Evolutionary conservation across 2,113 vertebrate genomes (phyloP).

Genomic region (Fregetta grallaria): DNA sequence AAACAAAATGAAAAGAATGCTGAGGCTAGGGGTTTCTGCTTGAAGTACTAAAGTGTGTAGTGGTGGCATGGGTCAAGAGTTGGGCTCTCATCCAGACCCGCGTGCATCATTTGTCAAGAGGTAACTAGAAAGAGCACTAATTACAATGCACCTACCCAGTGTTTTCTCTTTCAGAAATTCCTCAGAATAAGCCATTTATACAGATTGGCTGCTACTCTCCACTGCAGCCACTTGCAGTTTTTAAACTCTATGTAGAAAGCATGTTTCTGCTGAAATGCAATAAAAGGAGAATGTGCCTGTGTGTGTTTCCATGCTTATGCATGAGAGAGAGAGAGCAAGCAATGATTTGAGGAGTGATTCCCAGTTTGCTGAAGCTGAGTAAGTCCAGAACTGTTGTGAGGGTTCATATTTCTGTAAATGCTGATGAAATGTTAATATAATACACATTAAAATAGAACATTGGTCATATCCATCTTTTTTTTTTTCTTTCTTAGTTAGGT

Average conservation of each 20-base stretch:
- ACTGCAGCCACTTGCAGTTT: constrained; percentile 11
- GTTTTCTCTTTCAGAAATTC: constrained; percentile 29
- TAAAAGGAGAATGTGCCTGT: neutral
- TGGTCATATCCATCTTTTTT: neutral
- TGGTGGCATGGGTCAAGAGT: constrained; percentile 59
- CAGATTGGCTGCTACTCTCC: neutral
- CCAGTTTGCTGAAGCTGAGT: neutral
- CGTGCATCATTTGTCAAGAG: constrained; percentile 58
- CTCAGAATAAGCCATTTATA: neutral
- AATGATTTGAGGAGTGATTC: neutral
- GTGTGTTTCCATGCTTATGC: neutral
- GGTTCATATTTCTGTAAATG: constrained; percentile 30
- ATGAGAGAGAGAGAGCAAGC: neutral
- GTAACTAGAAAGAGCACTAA: constrained; percentile 59
- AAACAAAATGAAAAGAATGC: constrained; percentile 26
- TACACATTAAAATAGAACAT: constrained; percentile 31
- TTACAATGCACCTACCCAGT: constrained; percentile 24
- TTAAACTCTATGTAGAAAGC: constrained; percentile 11
- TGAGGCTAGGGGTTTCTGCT: constrained; percentile 30
- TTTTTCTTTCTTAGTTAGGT: neutral
- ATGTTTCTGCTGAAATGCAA: neutral
- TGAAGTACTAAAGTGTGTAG: constrained; percentile 45
- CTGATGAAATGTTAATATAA: constrained; percentile 59
- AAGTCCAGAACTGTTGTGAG: neutral
- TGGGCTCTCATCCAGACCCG: constrained; percentile 41